Conservation (phyloP, 1,140 invertebrate species). For the Zaprionus kolodkinae region DNA sequence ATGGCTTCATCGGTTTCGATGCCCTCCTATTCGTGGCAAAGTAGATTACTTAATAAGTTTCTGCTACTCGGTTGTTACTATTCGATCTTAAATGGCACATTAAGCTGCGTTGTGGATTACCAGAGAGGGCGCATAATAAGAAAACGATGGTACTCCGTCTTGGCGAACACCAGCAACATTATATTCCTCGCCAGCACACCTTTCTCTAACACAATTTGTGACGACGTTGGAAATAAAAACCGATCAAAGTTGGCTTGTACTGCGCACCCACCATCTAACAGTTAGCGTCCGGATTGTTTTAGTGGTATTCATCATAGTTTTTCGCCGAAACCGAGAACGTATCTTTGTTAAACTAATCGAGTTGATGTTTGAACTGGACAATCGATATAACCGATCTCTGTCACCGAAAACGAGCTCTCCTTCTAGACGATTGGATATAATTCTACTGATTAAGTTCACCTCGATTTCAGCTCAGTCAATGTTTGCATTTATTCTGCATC, state of each 20-base stretch:
- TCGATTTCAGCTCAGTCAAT: slow-evolving; percentile 10
- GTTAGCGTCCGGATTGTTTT: background rate
- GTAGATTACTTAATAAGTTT: slow-evolving; percentile 11
- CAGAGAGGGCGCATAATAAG: slow-evolving; percentile 1
- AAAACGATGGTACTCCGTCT: slow-evolving; percentile 13
- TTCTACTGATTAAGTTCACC: slow-evolving; percentile 7
- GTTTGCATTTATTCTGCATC: background rate
- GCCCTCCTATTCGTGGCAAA: slow-evolving; percentile 14
- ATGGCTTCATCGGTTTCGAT: slow-evolving; percentile 12
- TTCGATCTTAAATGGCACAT: slow-evolving; percentile 23
- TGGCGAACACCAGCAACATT: slow-evolving; percentile 17
- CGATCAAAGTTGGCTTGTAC: slow-evolving; percentile 10
- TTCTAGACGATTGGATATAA: background rate
- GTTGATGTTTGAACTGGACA: slow-evolving; percentile 18
- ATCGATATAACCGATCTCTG: background rate
- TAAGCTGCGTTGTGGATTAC: slow-evolving; percentile 29
- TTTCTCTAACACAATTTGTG: background rate
- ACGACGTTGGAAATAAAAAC: background rate
- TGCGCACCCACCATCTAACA: background rate
- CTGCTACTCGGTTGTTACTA: slow-evolving; percentile 22
- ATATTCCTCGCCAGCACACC: slow-evolving; percentile 10
- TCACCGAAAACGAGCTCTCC: slow-evolving; percentile 1
- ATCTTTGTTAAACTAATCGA: background rate
- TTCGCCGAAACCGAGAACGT: slow-evolving; percentile 17
- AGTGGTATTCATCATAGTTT: slow-evolving; percentile 1